phyloP scores from a whole-genome alignment of 1,140 invertebrate species.

The Archivesica marissinica region DNA sequence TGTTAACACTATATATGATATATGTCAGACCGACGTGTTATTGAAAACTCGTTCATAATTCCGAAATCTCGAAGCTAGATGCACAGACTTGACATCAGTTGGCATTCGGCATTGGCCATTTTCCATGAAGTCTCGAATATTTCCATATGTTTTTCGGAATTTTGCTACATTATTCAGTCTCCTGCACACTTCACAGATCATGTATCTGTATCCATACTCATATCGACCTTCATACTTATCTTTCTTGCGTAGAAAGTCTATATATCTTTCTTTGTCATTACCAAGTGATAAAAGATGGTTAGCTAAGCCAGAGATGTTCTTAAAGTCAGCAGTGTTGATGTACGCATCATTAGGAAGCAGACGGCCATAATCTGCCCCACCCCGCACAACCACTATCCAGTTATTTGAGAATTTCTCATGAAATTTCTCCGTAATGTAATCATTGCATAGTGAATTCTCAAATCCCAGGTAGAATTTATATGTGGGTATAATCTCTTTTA shows the following conservation, averaged over 20 bases:
- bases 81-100: neutral
- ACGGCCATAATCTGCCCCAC: slow-evolving; percentile 14
- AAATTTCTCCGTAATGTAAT: slow-evolving; percentile 41
- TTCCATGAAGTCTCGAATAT: slow-evolving; percentile 7
- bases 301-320: neutral
- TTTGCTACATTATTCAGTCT: slow-evolving; percentile 10
- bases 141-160: slow-evolving; percentile 1
- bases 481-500: neutral
- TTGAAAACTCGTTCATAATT: slow-evolving; percentile 12
- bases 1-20: too few species aligned
- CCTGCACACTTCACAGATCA: neutral
- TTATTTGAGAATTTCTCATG: neutral
- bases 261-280: slow-evolving; percentile 9
- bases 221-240: neutral
- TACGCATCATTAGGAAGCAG: neutral
- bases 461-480: slow-evolving; percentile 20
- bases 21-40: too few species aligned
- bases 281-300: neutral
- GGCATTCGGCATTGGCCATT: slow-evolving; percentile 24
- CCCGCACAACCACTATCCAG: slow-evolving; percentile 6
- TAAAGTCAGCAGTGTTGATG: slow-evolving; percentile 24
- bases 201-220: neutral
- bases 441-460: slow-evolving; percentile 39
- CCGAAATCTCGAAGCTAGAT: neutral
- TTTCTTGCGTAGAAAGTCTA: neutral